These are phyloP conservation scores for Pyrocephalus nanus DNA, from an alignment of 2,797 vertebrate genomes.

Conservation along the genomic window DNA sequence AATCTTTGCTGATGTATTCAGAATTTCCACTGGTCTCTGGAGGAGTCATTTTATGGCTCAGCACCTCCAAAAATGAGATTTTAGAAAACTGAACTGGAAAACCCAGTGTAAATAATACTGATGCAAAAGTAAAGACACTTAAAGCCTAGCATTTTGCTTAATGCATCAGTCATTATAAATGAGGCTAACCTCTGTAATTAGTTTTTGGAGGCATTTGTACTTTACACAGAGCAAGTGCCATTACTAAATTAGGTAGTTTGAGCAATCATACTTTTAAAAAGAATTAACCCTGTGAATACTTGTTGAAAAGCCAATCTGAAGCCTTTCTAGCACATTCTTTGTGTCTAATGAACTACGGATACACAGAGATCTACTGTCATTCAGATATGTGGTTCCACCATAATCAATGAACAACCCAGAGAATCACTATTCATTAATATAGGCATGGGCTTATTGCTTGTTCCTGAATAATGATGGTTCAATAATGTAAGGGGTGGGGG, in stretches of 20 bases:
- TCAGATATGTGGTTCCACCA: background rate
- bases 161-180: background rate
- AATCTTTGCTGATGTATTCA: background rate
- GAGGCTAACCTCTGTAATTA: background rate
- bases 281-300: background rate
- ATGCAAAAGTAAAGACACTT: background rate
- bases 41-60: background rate
- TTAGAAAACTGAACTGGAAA: background rate
- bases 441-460: background rate
- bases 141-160: background rate
- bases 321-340: background rate
- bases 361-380: background rate
- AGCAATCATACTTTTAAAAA: background rate
- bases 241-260: background rate
- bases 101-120: background rate
- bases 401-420: background rate
- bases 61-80: background rate
- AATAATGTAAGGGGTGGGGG: background rate
- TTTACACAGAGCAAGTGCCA: background rate
- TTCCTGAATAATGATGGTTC: background rate
- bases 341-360: background rate
- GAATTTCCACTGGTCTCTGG: background rate
- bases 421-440: background rate
- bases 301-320: background rate
- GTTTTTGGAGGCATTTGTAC: background rate